phyloP scores from a whole-genome alignment of 2,797 vertebrate species.

The Peromyscus melanophrys region DNA sequence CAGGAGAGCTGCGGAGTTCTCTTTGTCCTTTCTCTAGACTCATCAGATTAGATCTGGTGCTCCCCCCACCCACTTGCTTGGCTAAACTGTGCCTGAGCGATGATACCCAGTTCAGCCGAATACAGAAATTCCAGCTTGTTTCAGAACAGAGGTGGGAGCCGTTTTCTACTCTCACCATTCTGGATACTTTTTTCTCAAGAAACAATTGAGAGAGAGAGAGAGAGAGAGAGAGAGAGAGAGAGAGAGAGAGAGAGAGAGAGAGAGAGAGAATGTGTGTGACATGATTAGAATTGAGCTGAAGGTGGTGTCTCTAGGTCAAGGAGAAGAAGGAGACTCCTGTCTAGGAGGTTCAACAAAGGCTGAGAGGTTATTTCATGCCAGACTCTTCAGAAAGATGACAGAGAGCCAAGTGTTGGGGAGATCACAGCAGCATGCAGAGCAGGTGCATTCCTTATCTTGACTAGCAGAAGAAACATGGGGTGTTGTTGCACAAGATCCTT shows the following conservation, averaged over 20 bases:
- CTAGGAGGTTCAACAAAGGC: background rate
- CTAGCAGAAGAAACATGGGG: background rate
- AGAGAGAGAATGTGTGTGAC: too few relatives aligned
- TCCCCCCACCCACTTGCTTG: background rate
- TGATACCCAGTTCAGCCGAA: background rate
- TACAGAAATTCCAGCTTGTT: background rate
- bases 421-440: background rate
- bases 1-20: background rate
- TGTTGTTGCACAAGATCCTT: background rate
- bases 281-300: too few relatives aligned
- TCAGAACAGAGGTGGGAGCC: background rate
- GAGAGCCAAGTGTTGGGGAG: background rate
- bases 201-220: too few relatives aligned
- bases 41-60: background rate
- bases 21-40: background rate
- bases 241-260: too few relatives aligned
- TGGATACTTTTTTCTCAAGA: background rate
- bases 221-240: too few relatives aligned
- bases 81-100: background rate
- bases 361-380: slow-evolving; percentile 1
- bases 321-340: background rate
- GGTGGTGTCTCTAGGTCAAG: background rate
- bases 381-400: background rate
- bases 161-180: background rate
- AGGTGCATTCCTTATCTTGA: background rate